Evolutionary conservation across 2,888 invertebrate genomes (phyloP).

Genomic region (Coelopa pilipes): DNA sequence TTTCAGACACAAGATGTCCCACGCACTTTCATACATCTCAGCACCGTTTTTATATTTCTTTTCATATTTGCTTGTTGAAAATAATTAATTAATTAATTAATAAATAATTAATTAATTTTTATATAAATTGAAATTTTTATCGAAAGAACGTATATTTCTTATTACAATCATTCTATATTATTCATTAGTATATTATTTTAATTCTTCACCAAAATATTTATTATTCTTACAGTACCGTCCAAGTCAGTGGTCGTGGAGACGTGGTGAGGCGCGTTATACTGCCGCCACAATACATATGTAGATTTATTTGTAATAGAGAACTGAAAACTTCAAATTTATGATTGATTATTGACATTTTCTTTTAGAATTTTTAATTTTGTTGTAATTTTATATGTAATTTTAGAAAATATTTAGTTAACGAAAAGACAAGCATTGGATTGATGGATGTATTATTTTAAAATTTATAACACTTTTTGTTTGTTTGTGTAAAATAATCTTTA

Average conservation of each 20-base stretch:
- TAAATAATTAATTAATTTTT: no score
- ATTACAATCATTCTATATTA: constrained; percentile 22
- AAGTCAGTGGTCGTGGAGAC: constrained; percentile 90
- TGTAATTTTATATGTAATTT: not conserved
- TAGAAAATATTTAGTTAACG: constrained; percentile 25
- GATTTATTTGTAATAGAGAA: constrained; percentile 43
- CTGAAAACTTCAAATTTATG: constrained; percentile 11
- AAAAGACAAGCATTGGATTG: constrained; percentile 33
- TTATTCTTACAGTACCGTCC: constrained; percentile 83
- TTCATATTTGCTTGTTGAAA: not conserved
- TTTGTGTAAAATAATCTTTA: constrained; percentile 33
- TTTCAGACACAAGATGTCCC: constrained; percentile 7
- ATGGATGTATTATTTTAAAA: constrained; percentile 24
- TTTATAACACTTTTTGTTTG: not conserved
- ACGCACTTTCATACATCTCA: constrained; percentile 20
- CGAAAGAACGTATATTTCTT: no score
- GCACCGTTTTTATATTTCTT: not conserved
- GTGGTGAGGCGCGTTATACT: constrained; percentile 92
- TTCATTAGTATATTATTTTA: not conserved
- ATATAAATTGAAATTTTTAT: no score
- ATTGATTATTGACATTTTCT: constrained; percentile 14
- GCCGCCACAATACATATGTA: constrained; percentile 96
- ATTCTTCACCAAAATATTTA: no score
- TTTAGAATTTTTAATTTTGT: constrained; percentile 27
- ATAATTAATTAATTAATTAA: no score